Base-by-base conservation (phyloP, 2,113 vertebrate genomes). In the Chaetops frenatus region DNA sequence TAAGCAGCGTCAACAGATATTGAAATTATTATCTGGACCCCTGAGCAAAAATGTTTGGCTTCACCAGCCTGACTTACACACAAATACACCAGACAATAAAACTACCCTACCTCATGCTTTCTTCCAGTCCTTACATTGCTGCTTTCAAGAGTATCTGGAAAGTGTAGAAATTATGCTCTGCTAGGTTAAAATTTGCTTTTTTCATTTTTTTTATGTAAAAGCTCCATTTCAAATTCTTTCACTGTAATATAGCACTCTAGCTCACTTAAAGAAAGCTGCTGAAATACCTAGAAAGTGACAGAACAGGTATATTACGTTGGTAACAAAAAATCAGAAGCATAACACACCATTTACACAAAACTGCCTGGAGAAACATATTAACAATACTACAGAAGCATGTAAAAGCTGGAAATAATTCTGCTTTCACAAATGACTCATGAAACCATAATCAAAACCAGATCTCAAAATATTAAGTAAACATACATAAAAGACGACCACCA, bases 151-250 rank as follows among this genome's bases (percentile, higher is more conserved):
- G 50, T 96, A 91, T 71, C 28, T 58, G 60, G 67, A n/a, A n/a
- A 76, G 40, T 23, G 35, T 82, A 73, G 61, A 92, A 84, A 80
- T 73, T 85, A 86, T 76, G 85, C 42, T 97, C 79, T 81, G 86
- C 74, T 47, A 97, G 71, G 57, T 96, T 95, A 95, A 93, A 50
- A 95, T 80, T 93, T 29, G 70, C 44, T 67, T 90, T 88, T 94
- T 96, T 96, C 61, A 96, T 54, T 94, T 98, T 98, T 98, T 85
- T 97, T 95, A 84, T 96, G 94, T 86, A 98, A 97, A 98, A 96
- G 92, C 20, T 97, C 66, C 7, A 98, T 96, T 97, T 98, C 97
- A 77, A 95, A 97, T 81, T 97, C 97, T 88, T 98, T 97, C 74
- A 97, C 93, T 33, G 94, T 87, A 94, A 96, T 92, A 73, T 95